A percentile compares a stretch with the other conserved stretches of the same genome.
These are phyloP conservation scores for Sminthurinus signatus DNA, from an alignment of 1,140 invertebrate genomes.

Conservation along the genomic window DNA sequence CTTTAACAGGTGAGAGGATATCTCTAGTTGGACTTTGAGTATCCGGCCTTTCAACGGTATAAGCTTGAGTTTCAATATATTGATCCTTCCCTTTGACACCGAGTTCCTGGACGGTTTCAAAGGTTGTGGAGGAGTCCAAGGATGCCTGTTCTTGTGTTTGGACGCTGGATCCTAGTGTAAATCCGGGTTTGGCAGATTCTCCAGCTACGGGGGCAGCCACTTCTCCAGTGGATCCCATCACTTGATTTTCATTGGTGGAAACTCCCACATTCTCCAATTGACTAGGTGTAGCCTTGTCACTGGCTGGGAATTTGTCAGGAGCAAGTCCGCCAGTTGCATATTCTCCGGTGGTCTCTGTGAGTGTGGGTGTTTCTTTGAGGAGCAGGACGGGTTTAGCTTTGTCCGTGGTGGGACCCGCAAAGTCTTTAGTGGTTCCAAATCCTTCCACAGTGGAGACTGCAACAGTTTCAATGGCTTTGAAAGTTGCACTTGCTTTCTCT, in stretches of 20 bases:
- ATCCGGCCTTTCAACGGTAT: background rate
- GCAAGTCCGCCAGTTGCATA: background rate
- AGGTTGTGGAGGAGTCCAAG: background rate
- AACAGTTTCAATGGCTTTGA: background rate
- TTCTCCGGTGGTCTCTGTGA: background rate
- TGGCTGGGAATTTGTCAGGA: background rate
- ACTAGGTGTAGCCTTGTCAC: background rate
- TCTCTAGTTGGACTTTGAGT: constrained; percentile 6
- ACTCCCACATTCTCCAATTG: background rate
- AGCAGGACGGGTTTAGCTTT: background rate
- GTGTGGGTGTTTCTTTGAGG: background rate
- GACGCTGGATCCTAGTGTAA: background rate
- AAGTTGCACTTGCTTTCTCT: background rate
- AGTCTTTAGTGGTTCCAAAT: constrained; percentile 8
- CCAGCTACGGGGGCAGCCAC: background rate
- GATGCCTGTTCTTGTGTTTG: background rate
- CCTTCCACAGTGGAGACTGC: background rate
- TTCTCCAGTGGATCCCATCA: background rate
- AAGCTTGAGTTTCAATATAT: background rate
- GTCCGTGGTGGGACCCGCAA: background rate
- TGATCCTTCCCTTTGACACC: background rate
- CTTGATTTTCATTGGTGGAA: background rate
- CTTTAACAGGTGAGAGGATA: background rate
- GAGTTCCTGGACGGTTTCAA: background rate
- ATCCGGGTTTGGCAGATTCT: background rate